Base-by-base conservation (phyloP, 2,113 vertebrate genomes). In the Panthera tigris region DNA sequence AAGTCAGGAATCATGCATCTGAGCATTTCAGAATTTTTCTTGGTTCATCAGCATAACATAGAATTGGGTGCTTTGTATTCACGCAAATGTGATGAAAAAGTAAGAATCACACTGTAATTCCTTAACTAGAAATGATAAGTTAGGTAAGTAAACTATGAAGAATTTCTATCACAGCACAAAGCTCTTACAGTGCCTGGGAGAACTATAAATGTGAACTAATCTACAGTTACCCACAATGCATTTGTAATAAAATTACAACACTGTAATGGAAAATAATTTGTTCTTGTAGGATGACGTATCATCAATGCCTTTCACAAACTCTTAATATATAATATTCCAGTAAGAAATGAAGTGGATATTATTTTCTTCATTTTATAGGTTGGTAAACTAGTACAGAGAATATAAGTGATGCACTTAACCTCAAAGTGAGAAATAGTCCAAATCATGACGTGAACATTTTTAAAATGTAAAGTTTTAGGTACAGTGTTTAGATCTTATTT, bases 311-410 rank as follows among this genome's bases (percentile, higher is more conserved):
- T 94, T 95, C 15, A 55, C 12, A 81, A 73, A 88, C 48, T 91
- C 63, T 82, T 89, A 89, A 89, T 78, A 63, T 69, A 57, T 66
- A 79, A 27, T 88, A n/a, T 68, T 76, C 45, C 87, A 9, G 31
- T 52, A 89, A 80, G 16, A 86, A 74, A 93, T 55, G 11, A 71
- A 92, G 9, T 79, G 92, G 50, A 27, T 87, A 57, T 69, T 95
- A 86, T 55, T 95, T 86, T 55, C 25, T 41, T 92, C 39, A 79
- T 88, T 89, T 55, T 81, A 50, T 74, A 97, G 33, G 0, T 81
- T 96, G 81, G 41, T 87, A 93, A 97, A 76, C 21, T 73, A 97
- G 16, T 81, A 80, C 5, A 87, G 41, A 80, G 12, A 81, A 36
- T 93, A 14, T 79, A 78, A 91, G 31, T 86, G 82, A 61, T 41